Conservation (phyloP, 2,888 invertebrate genomes). For the Coelogynopora nodosa region DNA sequence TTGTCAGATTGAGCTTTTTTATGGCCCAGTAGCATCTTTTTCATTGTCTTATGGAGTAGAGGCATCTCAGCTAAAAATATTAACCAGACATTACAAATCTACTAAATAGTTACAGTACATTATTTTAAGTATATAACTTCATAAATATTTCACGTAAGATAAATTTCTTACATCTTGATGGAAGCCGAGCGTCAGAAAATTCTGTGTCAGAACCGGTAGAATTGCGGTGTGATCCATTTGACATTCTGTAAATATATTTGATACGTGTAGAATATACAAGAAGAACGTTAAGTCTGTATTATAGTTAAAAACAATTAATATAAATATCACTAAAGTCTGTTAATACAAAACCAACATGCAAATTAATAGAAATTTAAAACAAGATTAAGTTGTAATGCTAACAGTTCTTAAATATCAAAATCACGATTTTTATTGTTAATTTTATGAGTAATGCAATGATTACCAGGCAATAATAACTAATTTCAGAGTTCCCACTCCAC, state of each 20-base stretch:
- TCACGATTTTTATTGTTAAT: too few relatives aligned
- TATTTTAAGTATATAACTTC: background rate
- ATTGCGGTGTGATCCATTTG: background rate
- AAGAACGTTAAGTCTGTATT: too few relatives aligned
- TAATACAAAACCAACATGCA: too few relatives aligned
- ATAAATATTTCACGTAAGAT: background rate
- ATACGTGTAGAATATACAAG: too few relatives aligned
- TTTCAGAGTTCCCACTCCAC: too few relatives aligned
- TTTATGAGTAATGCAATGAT: too few relatives aligned
- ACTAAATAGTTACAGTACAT: background rate
- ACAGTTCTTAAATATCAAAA: too few relatives aligned
- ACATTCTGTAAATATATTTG: background rate
- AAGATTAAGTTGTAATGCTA: too few relatives aligned
- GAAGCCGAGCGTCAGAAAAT: background rate
- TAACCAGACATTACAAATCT: background rate
- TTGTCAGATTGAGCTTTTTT: background rate
- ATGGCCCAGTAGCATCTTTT: background rate
- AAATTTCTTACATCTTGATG: background rate
- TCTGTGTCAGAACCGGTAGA: background rate
- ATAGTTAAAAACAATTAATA: too few relatives aligned
- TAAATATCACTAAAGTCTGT: too few relatives aligned
- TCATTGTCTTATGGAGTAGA: constrained; percentile 5
- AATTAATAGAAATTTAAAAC: too few relatives aligned
- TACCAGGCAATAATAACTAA: too few relatives aligned
- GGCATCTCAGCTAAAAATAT: background rate